Base-by-base conservation (phyloP, 2,113 vertebrate species). In the Pygoscelis antarcticus region DNA sequence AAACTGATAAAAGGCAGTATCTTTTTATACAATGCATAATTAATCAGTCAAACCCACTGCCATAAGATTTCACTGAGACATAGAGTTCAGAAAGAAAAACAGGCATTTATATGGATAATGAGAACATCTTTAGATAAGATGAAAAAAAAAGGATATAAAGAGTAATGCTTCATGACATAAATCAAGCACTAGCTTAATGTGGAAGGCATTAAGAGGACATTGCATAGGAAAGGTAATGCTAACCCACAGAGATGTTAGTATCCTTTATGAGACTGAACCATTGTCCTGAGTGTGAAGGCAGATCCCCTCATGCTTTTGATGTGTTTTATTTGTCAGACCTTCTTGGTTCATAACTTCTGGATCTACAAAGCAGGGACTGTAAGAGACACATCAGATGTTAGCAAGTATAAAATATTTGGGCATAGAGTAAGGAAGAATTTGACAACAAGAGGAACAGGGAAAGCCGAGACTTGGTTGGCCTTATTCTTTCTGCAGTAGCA, bases 1-100 rank as follows among this genome's bases (percentile, higher is more conserved):
- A 57, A 83, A 69, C 40, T 84, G 91, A 97, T 95, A 85, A 97
- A 96, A 94, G 80, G 32, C n/a, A 93, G 16, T 62, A 61, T 69
- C 47, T 92, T 90, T 95, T 94, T 38, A 87, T 89, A 61, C 16
- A 69, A 72, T 75, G 47, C 70, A 91, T 93, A 97, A 91, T 96
- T 95, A 91, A 85, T 82, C 61, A 83, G 87, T 95, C 83, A 89
- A 96, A 92, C 47, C 42, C 74, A 46, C 40, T 3, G 3, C 76
- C 64, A 15, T 87, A 95, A 85, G 86, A 91, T 91, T 97, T 91
- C 52, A 76, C 27, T 60, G 46, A 96, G 69, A 79, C 77, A 71
- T 25, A 60, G 46, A 89, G 13, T 78, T 95, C 83, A 72, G 83
- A 94, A 94, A 79, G 81, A 91, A 95, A 97, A 97, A 42, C 61